These are phyloP conservation scores for Rhagologus leucostigma DNA, from an alignment of 2,113 vertebrate species.

Conservation along the genomic window DNA sequence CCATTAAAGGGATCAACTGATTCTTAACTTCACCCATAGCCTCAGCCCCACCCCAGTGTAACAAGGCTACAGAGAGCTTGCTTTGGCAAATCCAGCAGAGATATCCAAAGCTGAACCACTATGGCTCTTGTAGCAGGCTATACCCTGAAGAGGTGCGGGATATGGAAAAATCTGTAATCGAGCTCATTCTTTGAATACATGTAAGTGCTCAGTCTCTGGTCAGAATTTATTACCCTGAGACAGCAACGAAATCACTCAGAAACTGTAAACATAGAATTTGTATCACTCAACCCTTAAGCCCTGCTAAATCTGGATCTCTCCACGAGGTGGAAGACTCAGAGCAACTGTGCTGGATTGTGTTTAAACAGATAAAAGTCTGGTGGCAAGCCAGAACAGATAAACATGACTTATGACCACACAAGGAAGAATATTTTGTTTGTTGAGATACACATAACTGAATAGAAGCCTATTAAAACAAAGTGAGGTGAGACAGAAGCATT, in stretches of 20 bases:
- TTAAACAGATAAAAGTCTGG: neutral
- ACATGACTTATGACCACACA: conserved; percentile 1
- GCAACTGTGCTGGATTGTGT: neutral
- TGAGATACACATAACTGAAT: conserved; percentile 7
- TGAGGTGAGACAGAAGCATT: conserved; percentile 20
- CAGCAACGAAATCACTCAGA: neutral
- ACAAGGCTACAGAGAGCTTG: neutral
- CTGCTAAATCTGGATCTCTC: neutral
- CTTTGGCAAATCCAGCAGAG: neutral
- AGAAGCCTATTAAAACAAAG: conserved; percentile 46
- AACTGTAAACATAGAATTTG: neutral
- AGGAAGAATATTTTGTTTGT: conserved; percentile 33
- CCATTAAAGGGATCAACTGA: neutral
- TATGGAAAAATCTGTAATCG: neutral
- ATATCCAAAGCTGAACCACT: neutral
- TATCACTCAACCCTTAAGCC: neutral
- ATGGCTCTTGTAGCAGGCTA: neutral
- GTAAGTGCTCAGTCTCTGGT: neutral
- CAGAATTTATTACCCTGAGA: neutral
- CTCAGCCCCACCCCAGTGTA: neutral
- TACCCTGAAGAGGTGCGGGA: neutral
- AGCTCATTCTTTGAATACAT: neutral
- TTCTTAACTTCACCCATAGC: neutral
- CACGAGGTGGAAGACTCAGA: neutral
- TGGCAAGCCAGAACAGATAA: neutral